These are phyloP conservation scores for Digitonthophagus gazella DNA, from an alignment of 2,888 invertebrate genomes.

Conservation along the genomic window DNA sequence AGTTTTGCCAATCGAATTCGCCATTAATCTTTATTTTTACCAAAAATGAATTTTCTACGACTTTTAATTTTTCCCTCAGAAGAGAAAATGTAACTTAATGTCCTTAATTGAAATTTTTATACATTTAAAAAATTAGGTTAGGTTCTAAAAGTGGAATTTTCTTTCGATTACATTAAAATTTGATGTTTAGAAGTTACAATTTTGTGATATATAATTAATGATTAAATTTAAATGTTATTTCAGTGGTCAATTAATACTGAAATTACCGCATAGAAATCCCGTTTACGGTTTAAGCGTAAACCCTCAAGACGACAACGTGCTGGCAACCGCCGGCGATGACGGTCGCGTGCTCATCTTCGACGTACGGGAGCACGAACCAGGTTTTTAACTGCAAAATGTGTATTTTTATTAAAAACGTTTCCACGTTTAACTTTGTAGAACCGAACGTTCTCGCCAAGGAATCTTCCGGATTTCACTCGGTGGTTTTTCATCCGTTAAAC, in stretches of 20 bases:
- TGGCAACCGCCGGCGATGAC: slow-evolving; percentile 91
- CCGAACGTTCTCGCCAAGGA: slow-evolving; percentile 69
- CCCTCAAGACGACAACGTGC: slow-evolving; percentile 77
- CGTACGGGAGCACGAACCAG: slow-evolving; percentile 58
- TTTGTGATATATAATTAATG: too few relatives aligned
- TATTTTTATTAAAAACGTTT: slow-evolving; percentile 13
- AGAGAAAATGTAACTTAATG: too few relatives aligned
- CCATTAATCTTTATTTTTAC: too few relatives aligned
- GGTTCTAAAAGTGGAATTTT: too few relatives aligned
- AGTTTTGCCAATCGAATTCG: too few relatives aligned
- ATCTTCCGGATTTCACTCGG: slow-evolving; percentile 86
- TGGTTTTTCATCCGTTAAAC: slow-evolving; percentile 88
- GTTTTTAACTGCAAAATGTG: background rate
- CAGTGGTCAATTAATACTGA: slow-evolving; percentile 65
- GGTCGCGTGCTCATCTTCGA: slow-evolving; percentile 86
- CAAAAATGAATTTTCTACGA: too few relatives aligned
- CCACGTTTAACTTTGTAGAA: slow-evolving; percentile 48
- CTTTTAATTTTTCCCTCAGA: too few relatives aligned
- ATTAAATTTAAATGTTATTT: too few relatives aligned
- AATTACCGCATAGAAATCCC: slow-evolving; percentile 82
- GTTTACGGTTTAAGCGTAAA: slow-evolving; percentile 88
- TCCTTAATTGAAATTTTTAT: too few relatives aligned
- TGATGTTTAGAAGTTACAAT: too few relatives aligned
- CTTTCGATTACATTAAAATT: too few relatives aligned
- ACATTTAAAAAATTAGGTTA: too few relatives aligned